Base-by-base conservation (phyloP, 2,113 vertebrate species). In the Aramus guarauna region DNA sequence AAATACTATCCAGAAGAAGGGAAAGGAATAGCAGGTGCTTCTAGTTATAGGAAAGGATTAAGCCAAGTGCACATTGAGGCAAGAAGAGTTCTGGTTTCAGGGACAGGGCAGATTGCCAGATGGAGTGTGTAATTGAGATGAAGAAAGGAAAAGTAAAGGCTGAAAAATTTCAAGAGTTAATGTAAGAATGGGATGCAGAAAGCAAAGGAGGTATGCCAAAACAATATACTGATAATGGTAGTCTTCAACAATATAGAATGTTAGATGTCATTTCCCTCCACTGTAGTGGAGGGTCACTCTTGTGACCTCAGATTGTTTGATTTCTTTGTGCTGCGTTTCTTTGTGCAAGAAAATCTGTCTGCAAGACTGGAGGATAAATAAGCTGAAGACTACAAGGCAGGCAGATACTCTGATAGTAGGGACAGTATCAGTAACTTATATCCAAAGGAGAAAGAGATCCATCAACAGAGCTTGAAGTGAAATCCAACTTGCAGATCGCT, bases 41-140 rank as follows among this genome's bases (percentile, higher is more conserved):
- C 88, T 63, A 50, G n/a, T 74, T 85, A 77, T 8, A 71, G 45
- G 26, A 90, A 85, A 84, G 41, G 11, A 74, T 50, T 86, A 74
- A 80, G 15, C 45, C 45, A 58, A 88, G 29, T 37, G 29, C n/a
- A 48, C 6, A n/a, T 3, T 37, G 24, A 90, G 43, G 9, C 58
- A 82, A 78, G 14, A 85, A 72, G 39, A 53, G n/a, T 88, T 92
- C 82, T 90, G 58, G 41, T 93, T 95, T 95, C 82, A 90, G 78
- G 29, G 27, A 5, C 23, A 95, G 32, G 45, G 59, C 18, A 80
- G 41, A 60, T 50, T 92, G 55, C 53, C 94, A 92, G n/a, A 43
- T 12, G 21, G 23, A 37, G 22, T 55, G 8, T 50, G 26, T 34
- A 88, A 74, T 1, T 52, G 27, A 90, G 50, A 55, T 13, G 45